These are phyloP conservation scores for Probaryconus sp. DNA, from an alignment of 1,140 invertebrate species.

Conservation along the genomic window DNA sequence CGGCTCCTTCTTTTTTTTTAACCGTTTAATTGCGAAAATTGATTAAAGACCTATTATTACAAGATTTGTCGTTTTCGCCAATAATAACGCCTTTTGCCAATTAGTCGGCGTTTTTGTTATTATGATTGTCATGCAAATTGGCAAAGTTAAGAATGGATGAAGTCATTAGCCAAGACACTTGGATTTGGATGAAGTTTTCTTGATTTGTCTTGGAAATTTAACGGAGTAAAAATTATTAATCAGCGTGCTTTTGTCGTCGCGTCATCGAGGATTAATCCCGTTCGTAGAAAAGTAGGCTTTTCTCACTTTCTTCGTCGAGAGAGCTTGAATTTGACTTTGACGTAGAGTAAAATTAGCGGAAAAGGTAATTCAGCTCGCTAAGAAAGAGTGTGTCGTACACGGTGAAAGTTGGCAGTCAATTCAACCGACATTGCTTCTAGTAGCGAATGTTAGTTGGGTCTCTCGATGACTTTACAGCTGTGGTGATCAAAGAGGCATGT, in stretches of 20 bases:
- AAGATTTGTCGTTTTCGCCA: no score
- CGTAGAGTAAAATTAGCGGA: slow-evolving; percentile 34
- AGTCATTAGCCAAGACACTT: no score
- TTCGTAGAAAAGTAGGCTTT: background rate
- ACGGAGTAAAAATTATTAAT: no score
- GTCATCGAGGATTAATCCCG: no score
- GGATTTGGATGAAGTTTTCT: no score
- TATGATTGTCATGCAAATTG: no score
- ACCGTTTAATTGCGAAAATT: background rate
- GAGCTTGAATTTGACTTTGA: no score
- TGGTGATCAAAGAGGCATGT: slow-evolving; percentile 39
- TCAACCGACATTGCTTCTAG: slow-evolving; percentile 20
- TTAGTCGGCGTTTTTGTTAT: no score
- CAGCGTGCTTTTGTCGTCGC: no score
- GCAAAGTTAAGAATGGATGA: no score
- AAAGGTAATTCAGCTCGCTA: slow-evolving; percentile 35
- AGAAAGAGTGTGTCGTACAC: slow-evolving; percentile 38
- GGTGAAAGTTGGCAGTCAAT: slow-evolving; percentile 54
- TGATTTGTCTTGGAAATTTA: no score
- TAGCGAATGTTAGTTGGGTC: slow-evolving; percentile 11
- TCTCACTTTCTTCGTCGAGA: background rate
- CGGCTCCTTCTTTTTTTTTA: slow-evolving; percentile 29
- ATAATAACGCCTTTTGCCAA: no score
- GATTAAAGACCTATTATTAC: slow-evolving; percentile 5
- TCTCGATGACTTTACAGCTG: slow-evolving; percentile 41